Evolutionary conservation across 2,888 invertebrate genomes (phyloP).

Genomic region (Agrenia bidenticulata): DNA sequence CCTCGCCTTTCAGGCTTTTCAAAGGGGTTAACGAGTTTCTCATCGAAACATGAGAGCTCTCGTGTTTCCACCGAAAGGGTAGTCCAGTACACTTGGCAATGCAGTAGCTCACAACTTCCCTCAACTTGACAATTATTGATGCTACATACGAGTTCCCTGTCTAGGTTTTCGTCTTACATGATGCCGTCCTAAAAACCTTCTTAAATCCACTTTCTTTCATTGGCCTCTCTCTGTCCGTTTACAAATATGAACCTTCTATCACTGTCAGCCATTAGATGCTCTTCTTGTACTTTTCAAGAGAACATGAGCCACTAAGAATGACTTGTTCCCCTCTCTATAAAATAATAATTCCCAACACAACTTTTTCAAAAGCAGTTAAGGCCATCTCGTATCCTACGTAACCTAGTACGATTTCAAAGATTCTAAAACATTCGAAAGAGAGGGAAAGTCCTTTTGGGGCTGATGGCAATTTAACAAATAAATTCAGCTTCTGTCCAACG

Average conservation of each 20-base stretch:
- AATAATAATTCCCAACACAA: too few relatives aligned
- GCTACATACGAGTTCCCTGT: slow-evolving; percentile 1
- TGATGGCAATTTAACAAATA: too few relatives aligned
- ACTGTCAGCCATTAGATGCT: too few relatives aligned
- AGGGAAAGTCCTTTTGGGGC: too few relatives aligned
- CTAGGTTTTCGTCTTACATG: slow-evolving; percentile 2
- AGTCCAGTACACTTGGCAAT: not conserved
- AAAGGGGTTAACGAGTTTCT: slow-evolving; percentile 9
- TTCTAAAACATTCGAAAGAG: too few relatives aligned
- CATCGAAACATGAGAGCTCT: slow-evolving; percentile 8
- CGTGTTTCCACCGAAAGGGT: not conserved
- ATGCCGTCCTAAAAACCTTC: slow-evolving; percentile 1
- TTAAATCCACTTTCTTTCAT: slow-evolving; percentile 2
- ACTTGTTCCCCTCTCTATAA: too few relatives aligned
- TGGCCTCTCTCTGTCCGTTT: slow-evolving; percentile 3
- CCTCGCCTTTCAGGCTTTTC: slow-evolving; percentile 1
- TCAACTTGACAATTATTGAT: slow-evolving; percentile 23
- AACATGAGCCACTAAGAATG: too few relatives aligned
- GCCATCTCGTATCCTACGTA: too few relatives aligned
- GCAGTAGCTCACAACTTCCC: slow-evolving; percentile 1
- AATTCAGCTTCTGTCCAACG: too few relatives aligned
- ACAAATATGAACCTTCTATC: not conserved
- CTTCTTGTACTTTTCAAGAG: too few relatives aligned
- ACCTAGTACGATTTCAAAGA: too few relatives aligned
- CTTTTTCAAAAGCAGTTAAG: too few relatives aligned